phyloP scores from a whole-genome alignment of 2,113 vertebrate genomes.

The Sturnus vulgaris region DNA sequence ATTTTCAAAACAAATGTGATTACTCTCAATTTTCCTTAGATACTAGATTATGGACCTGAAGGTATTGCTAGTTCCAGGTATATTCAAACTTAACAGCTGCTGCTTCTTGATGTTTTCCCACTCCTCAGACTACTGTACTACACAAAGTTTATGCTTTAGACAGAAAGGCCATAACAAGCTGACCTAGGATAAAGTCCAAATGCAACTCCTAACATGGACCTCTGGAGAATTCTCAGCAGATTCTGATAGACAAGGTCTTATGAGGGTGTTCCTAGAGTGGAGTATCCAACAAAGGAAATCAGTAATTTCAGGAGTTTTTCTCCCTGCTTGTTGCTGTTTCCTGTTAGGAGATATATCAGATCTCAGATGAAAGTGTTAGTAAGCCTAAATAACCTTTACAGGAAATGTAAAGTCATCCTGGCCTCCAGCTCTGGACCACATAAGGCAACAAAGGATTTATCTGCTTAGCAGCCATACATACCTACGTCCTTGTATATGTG shows the following conservation, averaged over 20 bases:
- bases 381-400: slow-evolving; percentile 28
- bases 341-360: neutral
- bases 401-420: slow-evolving; percentile 31
- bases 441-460: neutral
- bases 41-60: neutral
- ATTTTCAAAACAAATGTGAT: neutral
- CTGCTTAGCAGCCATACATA: neutral
- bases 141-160: neutral
- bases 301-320: neutral
- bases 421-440: neutral
- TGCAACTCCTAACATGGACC: neutral
- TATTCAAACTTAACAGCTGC: neutral
- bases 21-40: neutral
- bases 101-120: neutral
- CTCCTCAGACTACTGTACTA: neutral
- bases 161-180: neutral
- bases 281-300: slow-evolving; percentile 18
- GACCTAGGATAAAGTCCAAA: neutral
- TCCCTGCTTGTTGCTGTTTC: slow-evolving; percentile 10
- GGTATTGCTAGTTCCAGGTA: neutral
- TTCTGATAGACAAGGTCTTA: neutral
- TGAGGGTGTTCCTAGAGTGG: neutral
- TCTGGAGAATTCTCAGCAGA: neutral
- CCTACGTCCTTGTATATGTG: neutral
- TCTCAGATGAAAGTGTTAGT: slow-evolving; percentile 21